Base-by-base conservation (phyloP, 2,888 invertebrate species). In the Catonia carolina region DNA sequence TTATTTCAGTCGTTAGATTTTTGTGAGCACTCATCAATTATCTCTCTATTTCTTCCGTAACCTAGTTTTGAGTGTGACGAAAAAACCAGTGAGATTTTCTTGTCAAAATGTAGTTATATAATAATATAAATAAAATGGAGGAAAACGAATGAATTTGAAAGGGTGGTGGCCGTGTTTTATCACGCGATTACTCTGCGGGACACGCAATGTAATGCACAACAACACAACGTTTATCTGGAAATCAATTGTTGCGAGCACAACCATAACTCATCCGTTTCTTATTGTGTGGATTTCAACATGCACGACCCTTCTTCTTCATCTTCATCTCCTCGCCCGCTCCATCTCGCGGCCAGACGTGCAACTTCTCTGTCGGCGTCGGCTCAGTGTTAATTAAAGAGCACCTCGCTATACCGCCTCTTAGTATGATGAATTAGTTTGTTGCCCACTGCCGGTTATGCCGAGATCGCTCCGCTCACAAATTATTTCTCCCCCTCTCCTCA, bases 401-500 rank as follows among this genome's bases (percentile, higher is more conserved):
- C 52, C 57, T 52, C 39, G 27, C 52, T 39, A 22, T 27, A 27
- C 27, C 27, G 27, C 52, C 57, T 52, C 57, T 57, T 57, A 57
- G 52, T 39, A 53, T 57, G 57, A 57, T 57, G 48, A 53, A 57
- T 57, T 57, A 57, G 57, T 57, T 57, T 57, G 57, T 57, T 57
- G 57, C 57, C 57, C 57, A 53, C 55, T 55, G 55, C 49, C 45
- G 45, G 18, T 4, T 17, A 18, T 37, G 27, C 27, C 27, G 27
- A 8, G 27, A 27, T 22, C 37, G 48, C 20, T 47, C 49, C 23
- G 35, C 54, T 54, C 55, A 54, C 54, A 55, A 55, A 55, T 55
- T 55, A 55, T 55, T 55, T 55, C 22, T 39, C 55, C 49, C 31
- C 18, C 42, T 41, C 51, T 27, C 39, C 22, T 23, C n/a, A 6